Evolutionary conservation across 2,888 invertebrate species (phyloP).

Genomic region (Andrena bicolor): DNA sequence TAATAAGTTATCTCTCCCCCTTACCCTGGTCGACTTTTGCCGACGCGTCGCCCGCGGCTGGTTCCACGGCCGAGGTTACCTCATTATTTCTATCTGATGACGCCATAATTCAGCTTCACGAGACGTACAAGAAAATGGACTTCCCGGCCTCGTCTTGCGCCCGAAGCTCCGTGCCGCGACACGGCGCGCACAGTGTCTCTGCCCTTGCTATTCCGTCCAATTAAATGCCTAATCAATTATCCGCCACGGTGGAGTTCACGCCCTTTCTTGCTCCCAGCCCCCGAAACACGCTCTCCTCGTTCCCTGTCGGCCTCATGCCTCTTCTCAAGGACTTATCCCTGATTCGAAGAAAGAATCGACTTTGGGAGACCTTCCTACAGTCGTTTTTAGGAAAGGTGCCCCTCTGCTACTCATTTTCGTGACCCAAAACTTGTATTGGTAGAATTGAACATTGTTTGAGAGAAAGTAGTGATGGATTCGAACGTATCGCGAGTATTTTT

Average conservation of each 20-base stretch:
- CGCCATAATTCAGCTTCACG: slow-evolving; percentile 80
- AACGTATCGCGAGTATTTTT: too few species aligned
- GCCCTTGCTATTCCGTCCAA: slow-evolving; percentile 75
- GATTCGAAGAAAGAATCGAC: slow-evolving; percentile 23
- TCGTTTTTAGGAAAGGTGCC: too few species aligned
- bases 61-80: slow-evolving; percentile 75
- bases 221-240: slow-evolving; percentile 79
- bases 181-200: slow-evolving; percentile 58
- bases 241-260: slow-evolving; percentile 55
- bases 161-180: slow-evolving; percentile 43
- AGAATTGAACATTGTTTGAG: too few species aligned
- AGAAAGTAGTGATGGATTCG: too few species aligned
- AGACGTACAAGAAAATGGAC: slow-evolving; percentile 82
- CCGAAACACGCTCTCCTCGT: slow-evolving; percentile 50
- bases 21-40: slow-evolving; percentile 73
- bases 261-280: slow-evolving; percentile 64
- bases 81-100: slow-evolving; percentile 83
- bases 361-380: not conserved
- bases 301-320: not conserved
- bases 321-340: slow-evolving; percentile 20
- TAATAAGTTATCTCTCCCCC: slow-evolving; percentile 76
- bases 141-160: slow-evolving; percentile 69
- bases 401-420: too few species aligned
- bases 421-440: too few species aligned
- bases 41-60: slow-evolving; percentile 76